These are phyloP conservation scores for Halichoerus grypus DNA, from an alignment of 2,113 vertebrate genomes.

Conservation along the genomic window DNA sequence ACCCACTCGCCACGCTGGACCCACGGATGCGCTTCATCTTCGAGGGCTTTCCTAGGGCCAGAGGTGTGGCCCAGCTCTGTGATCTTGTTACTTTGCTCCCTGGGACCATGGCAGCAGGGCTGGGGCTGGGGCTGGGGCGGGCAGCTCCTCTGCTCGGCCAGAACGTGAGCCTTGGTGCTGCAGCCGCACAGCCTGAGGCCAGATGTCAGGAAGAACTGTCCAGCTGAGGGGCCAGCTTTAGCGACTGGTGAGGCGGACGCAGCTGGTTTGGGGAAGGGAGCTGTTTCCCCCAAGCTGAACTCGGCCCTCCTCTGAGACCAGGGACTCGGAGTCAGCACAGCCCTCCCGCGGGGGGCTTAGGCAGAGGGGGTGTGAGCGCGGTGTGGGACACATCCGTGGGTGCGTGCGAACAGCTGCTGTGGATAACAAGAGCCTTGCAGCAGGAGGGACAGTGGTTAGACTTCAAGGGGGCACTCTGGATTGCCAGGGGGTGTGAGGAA, in stretches of 20 bases:
- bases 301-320: not conserved
- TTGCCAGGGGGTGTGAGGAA: not conserved
- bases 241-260: not conserved
- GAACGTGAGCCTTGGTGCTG: not conserved
- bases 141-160: not conserved
- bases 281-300: not conserved
- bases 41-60: not conserved
- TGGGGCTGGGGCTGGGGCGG: not conserved
- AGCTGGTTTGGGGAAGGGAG: not conserved
- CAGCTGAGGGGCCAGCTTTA: not conserved
- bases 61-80: not conserved
- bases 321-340: not conserved
- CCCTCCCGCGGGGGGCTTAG: not conserved
- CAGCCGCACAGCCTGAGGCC: not conserved
- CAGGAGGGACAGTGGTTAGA: not conserved
- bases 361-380: not conserved
- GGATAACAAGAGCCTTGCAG: not conserved
- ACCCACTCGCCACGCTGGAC: not conserved
- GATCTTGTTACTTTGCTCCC: not conserved
- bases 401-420: not conserved
- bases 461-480: not conserved
- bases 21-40: not conserved
- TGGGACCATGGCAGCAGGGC: not conserved
- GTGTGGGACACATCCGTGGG: fast-evolving
- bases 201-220: not conserved